Evolutionary conservation across 2,888 invertebrate genomes (phyloP), one percentile per base, ranked within the genome.

Genomic region (Papilio protenor): DNA sequence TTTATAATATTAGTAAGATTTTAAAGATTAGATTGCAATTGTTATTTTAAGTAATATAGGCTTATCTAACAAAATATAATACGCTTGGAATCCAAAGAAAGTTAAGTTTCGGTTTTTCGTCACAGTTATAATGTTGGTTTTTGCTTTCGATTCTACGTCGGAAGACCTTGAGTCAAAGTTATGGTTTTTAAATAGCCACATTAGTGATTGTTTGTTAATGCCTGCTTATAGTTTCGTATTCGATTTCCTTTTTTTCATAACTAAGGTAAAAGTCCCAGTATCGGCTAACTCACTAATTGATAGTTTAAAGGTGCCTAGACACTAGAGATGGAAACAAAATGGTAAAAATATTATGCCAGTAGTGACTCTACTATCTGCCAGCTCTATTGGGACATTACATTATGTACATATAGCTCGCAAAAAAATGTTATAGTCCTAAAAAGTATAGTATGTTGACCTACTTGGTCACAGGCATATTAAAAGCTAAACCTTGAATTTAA

Each of bases 81-180:
- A 21, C 64, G 45, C n/a, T 33, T 16, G 6, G 47, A 57, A 27
- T 16, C 12, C 45, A 45, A 72, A 75, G 78, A 78, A 75, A 78
- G 75, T 64, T 52, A 59, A 52, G 70, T 71, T 64, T 78, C 52
- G 49, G 52, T 45, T 71, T 52, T 47, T 71, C 52, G 61, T 71
- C 33, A 33, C 75, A 45, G n/a, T 77, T 57, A 66, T 73, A 59
- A 74, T 61, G 21, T 21, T 64, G 55, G 49, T 75, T 71, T 45
- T 61, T 61, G 74, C 78, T 75, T 64, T 75, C 77, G 59, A 47
- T 21, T 40, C 52, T 40, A 23, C 49, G 27, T 23, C 40, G n/a
- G 16, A 33, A 66, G 14, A 21, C n/a, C 45, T 57, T 33, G 21
- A 55, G 21, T 73, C 57, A 71, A 52, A 21, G 52, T 71, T 71